These are phyloP conservation scores for Stigmatopora nigra DNA, from an alignment of 2,113 vertebrate species.

Conservation along the genomic window DNA sequence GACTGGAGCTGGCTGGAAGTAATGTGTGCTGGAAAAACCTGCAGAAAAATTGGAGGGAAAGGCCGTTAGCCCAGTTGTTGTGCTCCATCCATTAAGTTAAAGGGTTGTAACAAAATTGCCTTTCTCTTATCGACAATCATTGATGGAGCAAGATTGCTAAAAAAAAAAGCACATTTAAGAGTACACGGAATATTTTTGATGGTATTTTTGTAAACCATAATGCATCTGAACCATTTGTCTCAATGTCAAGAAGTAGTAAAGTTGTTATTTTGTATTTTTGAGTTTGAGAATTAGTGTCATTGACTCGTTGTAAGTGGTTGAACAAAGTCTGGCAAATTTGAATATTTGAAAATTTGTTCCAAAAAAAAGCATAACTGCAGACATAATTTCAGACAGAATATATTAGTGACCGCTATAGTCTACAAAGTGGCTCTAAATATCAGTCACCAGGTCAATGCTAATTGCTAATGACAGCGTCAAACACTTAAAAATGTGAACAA, in stretches of 20 bases:
- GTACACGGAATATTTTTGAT: not conserved
- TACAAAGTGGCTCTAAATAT: too few species aligned
- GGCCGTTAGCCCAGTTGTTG: conserved; percentile 34
- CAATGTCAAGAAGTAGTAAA: not conserved
- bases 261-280: not conserved
- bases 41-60: conserved; percentile 9
- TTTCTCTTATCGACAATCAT: not conserved
- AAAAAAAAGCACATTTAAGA: not conserved
- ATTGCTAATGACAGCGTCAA: too few species aligned
- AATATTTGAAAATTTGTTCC: too few species aligned
- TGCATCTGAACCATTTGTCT: not conserved
- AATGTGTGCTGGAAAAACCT: not conserved
- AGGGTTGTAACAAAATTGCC: not conserved
- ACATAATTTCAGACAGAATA: too few species aligned
- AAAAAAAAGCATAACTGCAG: too few species aligned
- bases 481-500: too few species aligned
- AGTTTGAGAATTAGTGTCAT: not conserved
- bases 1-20: conserved; percentile 13
- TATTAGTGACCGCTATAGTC: too few species aligned
- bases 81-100: conserved; percentile 21
- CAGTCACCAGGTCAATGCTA: too few species aligned
- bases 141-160: not conserved
- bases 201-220: not conserved
- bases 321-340: not conserved
- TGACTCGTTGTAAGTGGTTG: not conserved